Evolutionary conservation across 2,888 invertebrate species (phyloP).

Genomic region (Bombylius discolor): DNA sequence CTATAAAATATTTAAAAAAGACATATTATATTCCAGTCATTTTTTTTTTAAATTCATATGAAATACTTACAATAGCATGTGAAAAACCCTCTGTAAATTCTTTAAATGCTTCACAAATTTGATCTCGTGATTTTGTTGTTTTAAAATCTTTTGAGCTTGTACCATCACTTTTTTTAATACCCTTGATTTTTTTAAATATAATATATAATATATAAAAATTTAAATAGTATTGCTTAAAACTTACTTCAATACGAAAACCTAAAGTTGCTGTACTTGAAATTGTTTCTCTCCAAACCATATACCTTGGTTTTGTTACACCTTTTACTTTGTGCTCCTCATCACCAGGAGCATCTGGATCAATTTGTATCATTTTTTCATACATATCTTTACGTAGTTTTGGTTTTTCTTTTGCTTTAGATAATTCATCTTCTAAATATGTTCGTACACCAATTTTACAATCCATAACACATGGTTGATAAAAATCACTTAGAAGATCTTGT

Average conservation of each 20-base stretch:
- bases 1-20: slow-evolving; percentile 35
- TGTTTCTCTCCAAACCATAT: slow-evolving; percentile 93
- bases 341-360: slow-evolving; percentile 77
- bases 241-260: slow-evolving; percentile 83
- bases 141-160: slow-evolving; percentile 91
- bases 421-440: slow-evolving; percentile 87
- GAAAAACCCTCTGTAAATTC: slow-evolving; percentile 71
- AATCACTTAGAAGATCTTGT: slow-evolving; percentile 84
- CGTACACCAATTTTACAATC: slow-evolving; percentile 92
- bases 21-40: not conserved
- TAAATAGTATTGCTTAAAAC: not conserved
- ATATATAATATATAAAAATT: no score
- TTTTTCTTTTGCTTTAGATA: slow-evolving; percentile 89
- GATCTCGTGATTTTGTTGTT: slow-evolving; percentile 74
- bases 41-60: not conserved
- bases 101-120: slow-evolving; percentile 65
- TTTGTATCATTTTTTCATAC: slow-evolving; percentile 96
- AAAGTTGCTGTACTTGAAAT: slow-evolving; percentile 93
- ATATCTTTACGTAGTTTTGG: slow-evolving; percentile 87
- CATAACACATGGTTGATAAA: slow-evolving; percentile 89
- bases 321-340: slow-evolving; percentile 80
- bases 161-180: slow-evolving; percentile 78
- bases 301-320: slow-evolving; percentile 87
- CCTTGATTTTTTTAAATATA: slow-evolving; percentile 31
- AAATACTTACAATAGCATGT: slow-evolving; percentile 57